Conservation (phyloP, 2,888 invertebrate species). For the Theristus sp. region DNA sequence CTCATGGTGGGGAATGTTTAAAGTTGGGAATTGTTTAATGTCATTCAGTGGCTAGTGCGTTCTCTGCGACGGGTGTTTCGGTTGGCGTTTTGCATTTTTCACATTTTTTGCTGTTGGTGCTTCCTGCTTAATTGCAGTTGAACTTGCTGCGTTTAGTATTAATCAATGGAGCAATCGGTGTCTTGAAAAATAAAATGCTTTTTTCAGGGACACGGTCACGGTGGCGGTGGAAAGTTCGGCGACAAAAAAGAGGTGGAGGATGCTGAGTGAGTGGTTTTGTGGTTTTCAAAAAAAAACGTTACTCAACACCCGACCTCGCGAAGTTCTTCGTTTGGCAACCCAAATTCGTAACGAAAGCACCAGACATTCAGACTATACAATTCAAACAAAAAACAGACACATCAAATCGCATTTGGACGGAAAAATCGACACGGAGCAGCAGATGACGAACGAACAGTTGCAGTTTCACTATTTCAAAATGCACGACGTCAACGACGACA, state of each 20-base stretch:
- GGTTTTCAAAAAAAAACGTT: not conserved
- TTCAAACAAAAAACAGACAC: slow-evolving; percentile 43
- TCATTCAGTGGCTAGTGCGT: too few relatives aligned
- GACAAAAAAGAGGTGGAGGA: not conserved
- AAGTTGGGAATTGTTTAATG: too few relatives aligned
- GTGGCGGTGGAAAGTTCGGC: not conserved
- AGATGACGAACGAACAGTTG: slow-evolving; percentile 82
- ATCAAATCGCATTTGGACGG: slow-evolving; percentile 84
- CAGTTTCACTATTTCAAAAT: slow-evolving; percentile 96
- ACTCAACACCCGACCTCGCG: not conserved
- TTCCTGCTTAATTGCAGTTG: too few relatives aligned
- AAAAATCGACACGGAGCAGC: slow-evolving; percentile 55
- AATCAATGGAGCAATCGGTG: too few relatives aligned
- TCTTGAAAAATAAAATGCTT: too few relatives aligned
- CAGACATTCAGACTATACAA: too few relatives aligned
- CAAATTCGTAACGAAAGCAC: not conserved
- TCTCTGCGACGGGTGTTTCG: too few relatives aligned
- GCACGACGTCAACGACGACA: slow-evolving; percentile 91
- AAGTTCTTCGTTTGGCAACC: too few relatives aligned
- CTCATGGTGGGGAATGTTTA: too few relatives aligned
- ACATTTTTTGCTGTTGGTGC: too few relatives aligned
- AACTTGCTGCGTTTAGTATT: too few relatives aligned
- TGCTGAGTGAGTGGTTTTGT: not conserved
- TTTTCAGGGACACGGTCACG: not conserved
- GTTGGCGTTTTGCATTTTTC: too few relatives aligned